Evolutionary conservation across 35 echinoderm and acorn worm species (phyloP).

Genomic region (Strongylocentrotus purpuratus): DNA sequence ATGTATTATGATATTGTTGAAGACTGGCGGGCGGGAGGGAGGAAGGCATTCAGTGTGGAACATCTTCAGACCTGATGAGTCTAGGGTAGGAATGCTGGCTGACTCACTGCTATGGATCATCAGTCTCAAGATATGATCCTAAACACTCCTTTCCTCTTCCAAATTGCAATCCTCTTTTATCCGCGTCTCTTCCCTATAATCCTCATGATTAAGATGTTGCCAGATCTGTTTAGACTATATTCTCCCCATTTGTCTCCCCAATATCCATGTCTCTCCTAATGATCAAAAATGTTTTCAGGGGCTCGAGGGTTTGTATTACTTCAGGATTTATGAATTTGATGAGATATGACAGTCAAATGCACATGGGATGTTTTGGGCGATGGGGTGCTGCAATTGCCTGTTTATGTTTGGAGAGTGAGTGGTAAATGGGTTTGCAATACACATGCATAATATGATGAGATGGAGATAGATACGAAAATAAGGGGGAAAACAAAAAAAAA

Average conservation of each 20-base stretch:
- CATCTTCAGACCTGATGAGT: neutral
- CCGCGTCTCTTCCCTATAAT: neutral
- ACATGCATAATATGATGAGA: neutral
- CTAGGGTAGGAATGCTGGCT: neutral
- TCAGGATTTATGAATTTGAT: conserved; percentile 4
- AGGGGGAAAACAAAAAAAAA: neutral
- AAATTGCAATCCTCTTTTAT: neutral
- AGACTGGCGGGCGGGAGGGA: neutral
- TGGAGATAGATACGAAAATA: neutral
- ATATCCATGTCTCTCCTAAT: conserved; percentile 11
- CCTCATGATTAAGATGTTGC: neutral
- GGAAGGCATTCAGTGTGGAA: neutral
- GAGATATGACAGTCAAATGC: conserved; percentile 1
- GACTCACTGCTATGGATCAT: neutral
- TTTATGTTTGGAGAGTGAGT: neutral
- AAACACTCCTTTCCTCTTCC: neutral
- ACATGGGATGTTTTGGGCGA: neutral
- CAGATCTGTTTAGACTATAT: conserved; percentile 12
- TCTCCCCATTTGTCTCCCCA: neutral
- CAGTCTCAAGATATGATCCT: neutral
- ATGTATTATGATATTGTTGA: neutral
- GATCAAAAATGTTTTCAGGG: neutral
- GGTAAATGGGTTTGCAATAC: neutral
- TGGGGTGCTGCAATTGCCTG: neutral
- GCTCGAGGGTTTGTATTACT: neutral